Base-by-base conservation (phyloP, 2,888 invertebrate genomes). In the Augiades crinisus region DNA sequence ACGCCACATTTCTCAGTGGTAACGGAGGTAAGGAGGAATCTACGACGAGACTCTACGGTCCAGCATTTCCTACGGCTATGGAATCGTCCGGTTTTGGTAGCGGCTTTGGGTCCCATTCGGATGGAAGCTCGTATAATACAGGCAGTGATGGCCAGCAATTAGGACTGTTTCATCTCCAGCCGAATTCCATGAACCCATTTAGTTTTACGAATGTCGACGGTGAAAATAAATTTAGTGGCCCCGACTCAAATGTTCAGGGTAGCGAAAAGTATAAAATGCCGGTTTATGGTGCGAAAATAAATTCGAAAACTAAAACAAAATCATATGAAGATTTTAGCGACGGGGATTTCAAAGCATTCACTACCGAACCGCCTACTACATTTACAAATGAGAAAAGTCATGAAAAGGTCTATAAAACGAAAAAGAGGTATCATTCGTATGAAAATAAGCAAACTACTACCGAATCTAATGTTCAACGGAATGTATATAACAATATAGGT, bases 211-310 rank as follows among this genome's bases (percentile, higher is more conserved):
- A 57, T 62, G 68, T 73, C 59, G 77, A 73, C 13, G 57, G 59
- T 24, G 66, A 60, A 46, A 64, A 70, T 57, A 71, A 70, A 55
- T 68, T 62, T 50, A 70, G 67, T 62, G 72, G 78, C 30, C 51
- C 51, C 46, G 67, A 63, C 34, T 57, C 63, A 10, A 67, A 67
- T 54, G 61, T 57, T 19, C 56, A 64, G n/a, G 67, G 68, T 54
- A 57, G 52, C 13, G 72, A 73, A 12, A 74, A 76, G 14, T 56
- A 57, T 10, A 72, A 78, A 46, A 64, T 72, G 37, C 81, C 81
- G 1, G 72, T 77, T 2, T 89, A 87, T 56, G 89, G 89, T 1
- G 71, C 87, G 7, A 89, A 88, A 68, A 58, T 89, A 53, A 71
- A 64, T 57, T 72, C 75, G 1, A 80, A 70, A 59, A 61, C 65